Evolutionary conservation across 2,888 invertebrate genomes (phyloP).

Genomic region (Chamaedrilus cognettii): DNA sequence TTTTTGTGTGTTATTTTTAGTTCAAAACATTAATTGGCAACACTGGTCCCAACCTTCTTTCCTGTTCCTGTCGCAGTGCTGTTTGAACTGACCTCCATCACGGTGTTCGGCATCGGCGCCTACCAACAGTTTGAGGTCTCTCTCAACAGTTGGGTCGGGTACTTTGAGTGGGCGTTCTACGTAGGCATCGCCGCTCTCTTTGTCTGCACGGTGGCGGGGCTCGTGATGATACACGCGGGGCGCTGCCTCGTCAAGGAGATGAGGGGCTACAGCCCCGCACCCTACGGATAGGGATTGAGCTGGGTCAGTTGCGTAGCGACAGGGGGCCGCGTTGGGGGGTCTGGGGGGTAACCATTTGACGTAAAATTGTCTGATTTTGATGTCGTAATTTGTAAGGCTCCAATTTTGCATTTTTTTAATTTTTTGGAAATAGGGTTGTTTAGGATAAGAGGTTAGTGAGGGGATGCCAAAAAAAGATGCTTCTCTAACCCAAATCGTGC

Average conservation of each 20-base stretch:
- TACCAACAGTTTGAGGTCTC: conserved; percentile 24
- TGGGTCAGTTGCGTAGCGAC: no score
- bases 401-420: no score
- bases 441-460: no score
- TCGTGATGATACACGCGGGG: conserved; percentile 22
- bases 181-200: conserved; percentile 28
- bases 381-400: no score
- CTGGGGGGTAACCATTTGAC: no score
- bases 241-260: conserved; percentile 14
- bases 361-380: no score
- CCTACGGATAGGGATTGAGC: background rate
- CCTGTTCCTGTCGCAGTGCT: conserved; percentile 11
- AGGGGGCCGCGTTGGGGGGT: no score
- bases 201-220: conserved; percentile 12
- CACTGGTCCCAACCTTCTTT: background rate
- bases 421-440: no score
- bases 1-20: background rate
- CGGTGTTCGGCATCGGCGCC: conserved; percentile 23
- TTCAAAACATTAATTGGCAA: background rate
- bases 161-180: conserved; percentile 32
- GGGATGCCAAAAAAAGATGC: no score
- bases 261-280: conserved; percentile 7
- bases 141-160: conserved; percentile 25
- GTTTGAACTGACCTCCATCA: conserved; percentile 21
- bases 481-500: no score